Evolutionary conservation across 2,113 vertebrate species (phyloP).

Genomic region (Alosa alosa): DNA sequence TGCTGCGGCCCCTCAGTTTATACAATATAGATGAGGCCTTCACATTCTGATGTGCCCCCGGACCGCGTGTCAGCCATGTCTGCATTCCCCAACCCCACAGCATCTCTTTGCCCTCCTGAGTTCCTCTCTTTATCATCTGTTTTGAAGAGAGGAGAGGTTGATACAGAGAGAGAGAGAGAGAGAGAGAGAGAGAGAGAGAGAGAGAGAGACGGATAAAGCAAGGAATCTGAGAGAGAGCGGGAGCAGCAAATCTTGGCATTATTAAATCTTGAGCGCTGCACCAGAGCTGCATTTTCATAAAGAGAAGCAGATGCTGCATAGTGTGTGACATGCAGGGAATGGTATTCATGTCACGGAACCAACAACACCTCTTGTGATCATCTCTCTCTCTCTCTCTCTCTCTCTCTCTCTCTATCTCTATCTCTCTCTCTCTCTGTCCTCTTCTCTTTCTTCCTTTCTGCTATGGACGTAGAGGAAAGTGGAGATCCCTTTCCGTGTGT

Average conservation of each 20-base stretch:
- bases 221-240: neutral
- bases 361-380: neutral
- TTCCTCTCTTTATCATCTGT: neutral
- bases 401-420: neutral
- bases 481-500: neutral
- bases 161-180: neutral
- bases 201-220: neutral
- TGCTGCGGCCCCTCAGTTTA: neutral
- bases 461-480: neutral
- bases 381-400: neutral
- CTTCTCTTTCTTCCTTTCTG: neutral
- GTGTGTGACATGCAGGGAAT: constrained; percentile 28
- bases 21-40: constrained; percentile 47
- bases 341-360: constrained; percentile 18
- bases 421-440: neutral
- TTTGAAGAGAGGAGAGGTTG: neutral
- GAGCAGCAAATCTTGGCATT: neutral
- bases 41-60: constrained; percentile 27
- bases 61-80: constrained; percentile 28
- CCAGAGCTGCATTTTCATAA: constrained; percentile 29
- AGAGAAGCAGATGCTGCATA: constrained; percentile 32
- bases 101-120: neutral
- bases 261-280: neutral
- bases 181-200: neutral
- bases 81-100: constrained; percentile 20